These are phyloP conservation scores for Mechanitis mazaeus DNA, from an alignment of 2,888 invertebrate genomes.

Conservation along the genomic window DNA sequence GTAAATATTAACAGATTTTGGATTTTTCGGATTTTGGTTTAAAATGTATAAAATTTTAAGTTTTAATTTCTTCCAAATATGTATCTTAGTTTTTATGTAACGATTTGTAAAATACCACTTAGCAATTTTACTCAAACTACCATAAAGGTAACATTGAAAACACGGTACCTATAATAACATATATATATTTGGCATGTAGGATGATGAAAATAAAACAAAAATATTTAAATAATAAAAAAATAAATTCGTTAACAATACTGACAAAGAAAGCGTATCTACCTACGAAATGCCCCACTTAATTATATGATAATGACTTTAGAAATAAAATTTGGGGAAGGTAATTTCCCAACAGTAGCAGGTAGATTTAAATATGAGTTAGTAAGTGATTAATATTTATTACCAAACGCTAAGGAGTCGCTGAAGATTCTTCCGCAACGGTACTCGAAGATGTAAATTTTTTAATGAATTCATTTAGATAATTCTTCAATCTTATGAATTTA, in stretches of 20 bases:
- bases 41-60: no score
- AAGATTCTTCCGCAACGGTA: conserved; percentile 36
- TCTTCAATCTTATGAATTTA: conserved; percentile 26
- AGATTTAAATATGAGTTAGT: conserved; percentile 63
- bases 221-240: no score
- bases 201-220: no score
- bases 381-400: conserved; percentile 70
- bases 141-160: no score
- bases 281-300: conserved; percentile 35
- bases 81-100: no score
- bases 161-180: no score
- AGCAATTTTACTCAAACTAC: no score
- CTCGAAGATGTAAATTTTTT: conserved; percentile 43
- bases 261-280: conserved; percentile 36
- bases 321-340: conserved; percentile 54
- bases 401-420: conserved; percentile 35
- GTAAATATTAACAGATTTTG: not conserved
- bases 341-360: conserved; percentile 67
- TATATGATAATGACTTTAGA: conserved; percentile 64
- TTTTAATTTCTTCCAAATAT: no score
- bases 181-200: no score
- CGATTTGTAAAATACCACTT: no score
- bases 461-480: conserved; percentile 38
- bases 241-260: conserved; percentile 28
- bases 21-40: no score